Base-by-base conservation (phyloP, 1,140 invertebrate species). In the Chrysoperla carnea region DNA sequence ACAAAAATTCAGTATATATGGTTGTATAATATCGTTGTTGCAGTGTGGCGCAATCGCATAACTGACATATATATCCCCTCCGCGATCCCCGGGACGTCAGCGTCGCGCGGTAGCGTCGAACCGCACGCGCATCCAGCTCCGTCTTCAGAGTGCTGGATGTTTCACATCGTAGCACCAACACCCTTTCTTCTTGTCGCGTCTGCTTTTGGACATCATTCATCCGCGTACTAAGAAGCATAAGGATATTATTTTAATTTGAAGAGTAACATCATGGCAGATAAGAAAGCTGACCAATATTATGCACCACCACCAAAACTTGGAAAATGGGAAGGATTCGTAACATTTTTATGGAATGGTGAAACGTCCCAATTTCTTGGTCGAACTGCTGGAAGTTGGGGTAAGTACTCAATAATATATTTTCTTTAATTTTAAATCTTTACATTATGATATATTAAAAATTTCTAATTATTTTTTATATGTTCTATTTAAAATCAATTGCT, bases 371-470 rank as follows among this genome's bases (percentile, higher is more conserved):
- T 90, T 60, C 67, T 90, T 48, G 88, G 88, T 46, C 72, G 87
- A 49, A 91, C 86, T 45, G 85, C 82, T 47, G 69, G 76, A 51
- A 88, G 84, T 66, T 92, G 87, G 87, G 84, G 86, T 90, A 66
- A 87, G 84, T 78, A 39, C 14, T 44, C 53, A 37, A 23, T 23
- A 33, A 46, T 23, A 13, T 33, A 11, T 39, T 38, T 46, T 33
- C n/a, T 2, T 11, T 33, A 31, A 31, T 31, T 31, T 7, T 11
- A 31, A n/a, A n/a, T n/a, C n/a, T n/a, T n/a, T n/a, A n/a, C n/a
- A n/a, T 35, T 35, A 7, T 11, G 13, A 15, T 14, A 15, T 1
- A 8, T 8, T 33, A 8, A 33, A 33, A 33, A 33, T 8, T 33
- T 7, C 11, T 33, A 33, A 9, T 39, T 5, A 29, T 29, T 15